Evolutionary conservation across 2,888 invertebrate species (phyloP).

Genomic region (Eristalis intricaria): DNA sequence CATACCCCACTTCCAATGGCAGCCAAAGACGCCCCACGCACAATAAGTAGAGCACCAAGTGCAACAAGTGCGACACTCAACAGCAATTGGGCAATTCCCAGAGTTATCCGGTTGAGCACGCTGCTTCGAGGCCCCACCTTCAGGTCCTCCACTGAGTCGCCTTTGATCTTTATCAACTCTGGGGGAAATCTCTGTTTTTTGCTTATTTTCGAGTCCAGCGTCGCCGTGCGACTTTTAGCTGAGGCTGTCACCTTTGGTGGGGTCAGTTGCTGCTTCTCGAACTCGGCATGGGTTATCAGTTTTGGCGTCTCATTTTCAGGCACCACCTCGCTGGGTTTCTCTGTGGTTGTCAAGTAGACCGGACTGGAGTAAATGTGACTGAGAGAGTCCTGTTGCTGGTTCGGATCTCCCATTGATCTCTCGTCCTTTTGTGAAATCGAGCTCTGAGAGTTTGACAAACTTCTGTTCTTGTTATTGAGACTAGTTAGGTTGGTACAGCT

Average conservation of each 20-base stretch:
- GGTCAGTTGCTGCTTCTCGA: slow-evolving; percentile 77
- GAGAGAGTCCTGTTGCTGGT: slow-evolving; percentile 76
- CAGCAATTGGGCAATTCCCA: slow-evolving; percentile 79
- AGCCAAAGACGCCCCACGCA: slow-evolving; percentile 79
- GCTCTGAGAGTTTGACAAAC: slow-evolving; percentile 79
- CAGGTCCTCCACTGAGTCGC: slow-evolving; percentile 74
- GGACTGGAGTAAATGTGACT: slow-evolving; percentile 81
- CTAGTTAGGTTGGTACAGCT: slow-evolving; percentile 78
- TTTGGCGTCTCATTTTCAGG: slow-evolving; percentile 74
- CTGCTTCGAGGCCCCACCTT: slow-evolving; percentile 76
- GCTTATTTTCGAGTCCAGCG: slow-evolving; percentile 78
- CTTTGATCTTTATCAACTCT: slow-evolving; percentile 78
- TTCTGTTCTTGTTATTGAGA: slow-evolving; percentile 74
- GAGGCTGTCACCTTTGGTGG: slow-evolving; percentile 74
- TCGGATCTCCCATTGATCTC: slow-evolving; percentile 68
- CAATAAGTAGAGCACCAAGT: slow-evolving; percentile 79
- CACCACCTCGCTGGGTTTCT: slow-evolving; percentile 71
- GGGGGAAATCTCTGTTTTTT: slow-evolving; percentile 79
- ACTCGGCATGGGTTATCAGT: slow-evolving; percentile 78
- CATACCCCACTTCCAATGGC: slow-evolving; percentile 80
- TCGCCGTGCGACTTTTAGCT: slow-evolving; percentile 72
- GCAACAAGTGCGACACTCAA: slow-evolving; percentile 79
- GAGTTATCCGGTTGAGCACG: slow-evolving; percentile 78
- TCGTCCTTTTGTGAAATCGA: slow-evolving; percentile 76
- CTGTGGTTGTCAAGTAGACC: slow-evolving; percentile 76